phyloP scores from a whole-genome alignment of 1,140 invertebrate species.

The Cotesia glomerata region DNA sequence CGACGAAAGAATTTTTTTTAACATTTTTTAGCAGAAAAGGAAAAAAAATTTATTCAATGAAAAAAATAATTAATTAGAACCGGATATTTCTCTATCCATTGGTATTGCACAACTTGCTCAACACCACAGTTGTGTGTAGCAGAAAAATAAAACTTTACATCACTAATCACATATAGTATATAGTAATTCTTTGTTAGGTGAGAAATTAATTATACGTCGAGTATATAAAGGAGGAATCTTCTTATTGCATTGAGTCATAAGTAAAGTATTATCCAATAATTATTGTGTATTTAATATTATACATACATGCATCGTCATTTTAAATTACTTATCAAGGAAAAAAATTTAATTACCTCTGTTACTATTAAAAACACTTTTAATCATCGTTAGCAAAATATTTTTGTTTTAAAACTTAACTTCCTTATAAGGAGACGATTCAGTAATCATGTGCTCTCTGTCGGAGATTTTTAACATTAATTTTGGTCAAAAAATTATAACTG shows the following conservation, averaged over 20 bases:
- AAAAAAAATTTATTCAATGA: too few species aligned
- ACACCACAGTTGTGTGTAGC: neutral
- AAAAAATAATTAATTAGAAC: too few species aligned
- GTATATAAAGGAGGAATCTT: neutral
- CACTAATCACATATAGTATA: neutral
- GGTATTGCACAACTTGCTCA: neutral
- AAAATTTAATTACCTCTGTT: too few species aligned
- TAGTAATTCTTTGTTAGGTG: neutral
- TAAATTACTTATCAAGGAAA: neutral
- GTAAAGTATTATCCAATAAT: neutral
- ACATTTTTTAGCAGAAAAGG: too few species aligned
- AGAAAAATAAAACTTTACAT: slow-evolving; percentile 15
- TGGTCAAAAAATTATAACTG: too few species aligned
- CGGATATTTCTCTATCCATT: neutral
- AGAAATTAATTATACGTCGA: slow-evolving; percentile 14
- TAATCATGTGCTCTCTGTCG: too few species aligned
- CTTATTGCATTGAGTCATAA: neutral
- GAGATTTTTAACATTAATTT: too few species aligned
- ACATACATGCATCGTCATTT: neutral
- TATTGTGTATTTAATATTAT: neutral
- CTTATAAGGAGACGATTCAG: too few species aligned
- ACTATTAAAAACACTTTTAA: too few species aligned
- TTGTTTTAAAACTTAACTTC: too few species aligned
- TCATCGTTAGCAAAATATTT: too few species aligned
- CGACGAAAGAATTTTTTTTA: too few species aligned